phyloP scores from a whole-genome alignment of 2,113 vertebrate species.

The Phrynocephalus versicolor region DNA sequence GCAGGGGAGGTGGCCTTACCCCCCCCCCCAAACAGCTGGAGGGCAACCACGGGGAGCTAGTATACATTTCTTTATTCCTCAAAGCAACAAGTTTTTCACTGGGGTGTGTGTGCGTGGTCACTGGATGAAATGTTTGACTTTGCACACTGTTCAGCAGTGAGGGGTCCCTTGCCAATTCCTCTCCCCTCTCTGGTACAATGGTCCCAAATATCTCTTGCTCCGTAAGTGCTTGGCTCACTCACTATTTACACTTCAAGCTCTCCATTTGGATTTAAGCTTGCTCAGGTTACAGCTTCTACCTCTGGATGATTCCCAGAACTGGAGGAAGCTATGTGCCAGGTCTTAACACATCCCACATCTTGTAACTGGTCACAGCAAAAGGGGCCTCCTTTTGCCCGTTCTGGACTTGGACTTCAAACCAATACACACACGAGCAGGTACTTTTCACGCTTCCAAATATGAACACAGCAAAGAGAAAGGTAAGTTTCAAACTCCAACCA shows the following conservation, averaged over 20 bases:
- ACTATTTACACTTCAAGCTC: not conserved
- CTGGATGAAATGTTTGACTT: not conserved
- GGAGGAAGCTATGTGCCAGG: not conserved
- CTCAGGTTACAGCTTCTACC: not conserved
- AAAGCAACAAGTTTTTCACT: slow-evolving; percentile 7
- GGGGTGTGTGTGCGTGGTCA: accelerated
- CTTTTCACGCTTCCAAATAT: not conserved
- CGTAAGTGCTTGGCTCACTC: not conserved
- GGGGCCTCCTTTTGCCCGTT: not conserved
- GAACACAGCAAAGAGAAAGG: not conserved
- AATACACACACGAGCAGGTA: not conserved
- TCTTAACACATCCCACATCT: not conserved
- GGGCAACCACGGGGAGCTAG: accelerated
- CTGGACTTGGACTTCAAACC: not conserved
- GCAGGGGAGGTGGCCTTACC: not conserved
- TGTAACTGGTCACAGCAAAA: not conserved
- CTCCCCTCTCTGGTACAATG: slow-evolving; percentile 2
- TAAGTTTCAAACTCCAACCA: not conserved
- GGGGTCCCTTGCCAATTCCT: not conserved
- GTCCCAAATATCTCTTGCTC: not conserved
- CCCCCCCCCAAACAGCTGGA: accelerated
- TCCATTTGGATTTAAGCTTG: not conserved
- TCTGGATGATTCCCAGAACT: not conserved
- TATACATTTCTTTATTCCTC: not conserved
- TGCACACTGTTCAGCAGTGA: not conserved